Base-by-base conservation (phyloP, 2,113 vertebrate species). In the Elephas maximus region DNA sequence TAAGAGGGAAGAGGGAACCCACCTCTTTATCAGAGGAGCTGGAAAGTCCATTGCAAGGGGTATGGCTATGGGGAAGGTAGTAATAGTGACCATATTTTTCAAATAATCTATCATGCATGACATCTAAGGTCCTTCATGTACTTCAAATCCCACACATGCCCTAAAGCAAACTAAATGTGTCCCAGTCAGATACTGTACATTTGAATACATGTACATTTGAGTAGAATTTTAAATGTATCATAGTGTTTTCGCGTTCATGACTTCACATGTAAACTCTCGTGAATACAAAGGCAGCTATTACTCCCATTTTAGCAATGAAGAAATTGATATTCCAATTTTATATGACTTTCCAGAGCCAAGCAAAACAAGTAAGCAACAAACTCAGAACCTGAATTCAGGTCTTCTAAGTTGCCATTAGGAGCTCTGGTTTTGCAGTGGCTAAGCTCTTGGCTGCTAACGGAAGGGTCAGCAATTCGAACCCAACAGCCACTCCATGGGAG, bases 341-440 rank as follows among this genome's bases (percentile, higher is more conserved):
- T 41, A 63, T 71, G 41, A 62, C 81, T 81, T 91, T 77, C 5
- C n/a, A 20, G 37, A 93, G 53, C 7, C 76, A 51, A 60, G 33
- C 62, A 51, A 83, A 88, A 6, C 44, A 79, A 57, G 33, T 73
- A 78, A 84, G n/a, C 78, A 95, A 83, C 62, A 60, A 78, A 88
- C 74, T 63, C 26, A 90, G 48, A 91, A 23, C 30, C 26, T 77
- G 11, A 89, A 67, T 91, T 74, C 76, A 74, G 8, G 14, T 41
- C 26, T 71, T 85, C 21, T 81, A 77, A 74, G 17, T 37, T 74
- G 73, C 21, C 73, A 41, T 74, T 74, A 74, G 21, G 37, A 74
- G 0, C 73, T 37, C 15, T 74, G 37, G 37, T 74, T 37, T 18
- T 24, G 2, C 73, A 41, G n/a, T 41, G n/a, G 21, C 41, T 41